Conservation (phyloP, 2,888 invertebrate genomes). For the Polylopha cassiicola region DNA sequence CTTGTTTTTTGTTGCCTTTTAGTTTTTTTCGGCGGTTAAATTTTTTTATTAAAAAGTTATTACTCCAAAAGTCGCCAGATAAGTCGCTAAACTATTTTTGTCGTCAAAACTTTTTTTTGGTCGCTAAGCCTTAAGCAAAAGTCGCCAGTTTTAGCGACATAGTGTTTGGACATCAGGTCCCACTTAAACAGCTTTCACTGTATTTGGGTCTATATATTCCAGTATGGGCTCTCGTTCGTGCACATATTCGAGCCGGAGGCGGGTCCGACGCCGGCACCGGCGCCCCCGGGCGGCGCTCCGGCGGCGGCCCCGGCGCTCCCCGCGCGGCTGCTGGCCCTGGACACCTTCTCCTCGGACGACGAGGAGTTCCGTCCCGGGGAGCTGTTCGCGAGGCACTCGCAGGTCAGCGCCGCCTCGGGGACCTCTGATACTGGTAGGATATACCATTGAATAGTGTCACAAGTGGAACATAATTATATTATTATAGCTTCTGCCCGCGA, state of each 20-base stretch:
- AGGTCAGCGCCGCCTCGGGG: slow-evolving; percentile 33
- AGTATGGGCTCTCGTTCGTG: slow-evolving; percentile 90
- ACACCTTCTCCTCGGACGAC: slow-evolving; percentile 75
- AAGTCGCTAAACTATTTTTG: too few relatives aligned
- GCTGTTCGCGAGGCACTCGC: slow-evolving; percentile 76
- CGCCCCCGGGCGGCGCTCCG: slow-evolving; percentile 13
- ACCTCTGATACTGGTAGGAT: slow-evolving; percentile 11
- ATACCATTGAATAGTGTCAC: too few relatives aligned
- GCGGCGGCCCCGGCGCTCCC: slow-evolving; percentile 22
- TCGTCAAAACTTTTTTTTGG: too few relatives aligned
- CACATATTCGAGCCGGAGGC: slow-evolving; percentile 76
- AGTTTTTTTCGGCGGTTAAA: too few relatives aligned
- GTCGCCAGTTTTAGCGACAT: too few relatives aligned
- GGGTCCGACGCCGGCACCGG: background rate
- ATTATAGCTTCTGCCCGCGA: too few relatives aligned
- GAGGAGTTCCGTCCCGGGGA: slow-evolving; percentile 80
- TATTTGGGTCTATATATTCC: slow-evolving; percentile 31
- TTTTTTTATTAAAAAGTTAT: too few relatives aligned
- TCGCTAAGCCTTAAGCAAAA: too few relatives aligned
- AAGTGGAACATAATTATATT: too few relatives aligned
- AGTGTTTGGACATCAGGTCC: too few relatives aligned
- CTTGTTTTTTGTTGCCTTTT: too few relatives aligned
- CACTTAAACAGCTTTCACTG: background rate
- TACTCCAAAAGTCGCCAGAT: too few relatives aligned
- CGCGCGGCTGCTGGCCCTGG: slow-evolving; percentile 41